Conservation (phyloP, 2,888 invertebrate genomes). For the Steinernema scapterisci region DNA sequence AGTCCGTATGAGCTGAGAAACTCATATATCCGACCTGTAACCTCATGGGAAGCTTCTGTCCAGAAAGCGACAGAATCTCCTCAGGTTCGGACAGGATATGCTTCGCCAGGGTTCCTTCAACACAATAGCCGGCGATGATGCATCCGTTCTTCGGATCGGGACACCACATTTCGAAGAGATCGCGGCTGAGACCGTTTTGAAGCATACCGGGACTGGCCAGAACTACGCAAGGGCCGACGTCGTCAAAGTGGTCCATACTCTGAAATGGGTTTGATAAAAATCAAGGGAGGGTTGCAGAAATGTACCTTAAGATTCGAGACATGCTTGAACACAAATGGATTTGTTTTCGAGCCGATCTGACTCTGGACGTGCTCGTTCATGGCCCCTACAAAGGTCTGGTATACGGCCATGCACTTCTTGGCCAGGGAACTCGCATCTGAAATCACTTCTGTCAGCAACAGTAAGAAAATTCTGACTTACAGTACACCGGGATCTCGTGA, state of each 20-base stretch:
- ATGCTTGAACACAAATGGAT: conserved; percentile 97
- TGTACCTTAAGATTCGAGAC: conserved; percentile 74
- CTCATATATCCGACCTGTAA: conserved; percentile 79
- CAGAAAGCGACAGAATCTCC: conserved; percentile 91
- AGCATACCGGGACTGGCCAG: conserved; percentile 99
- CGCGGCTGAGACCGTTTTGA: conserved; percentile 95
- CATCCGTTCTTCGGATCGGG: conserved; percentile 96
- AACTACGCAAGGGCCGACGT: conserved; percentile 98
- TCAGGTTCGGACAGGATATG: conserved; percentile 94
- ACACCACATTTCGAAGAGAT: conserved; percentile 98
- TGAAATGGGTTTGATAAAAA: conserved; percentile 70
- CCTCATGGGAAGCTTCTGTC: conserved; percentile 86
- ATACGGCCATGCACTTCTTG: conserved; percentile 99
- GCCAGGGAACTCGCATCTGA: conserved; percentile 90
- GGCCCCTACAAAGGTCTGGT: conserved; percentile 98
- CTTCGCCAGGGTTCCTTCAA: conserved; percentile 73
- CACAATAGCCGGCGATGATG: conserved; percentile 87
- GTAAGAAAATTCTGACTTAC: conserved; percentile 41
- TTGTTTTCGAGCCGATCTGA: conserved; percentile 89
- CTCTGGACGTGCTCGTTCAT: conserved; percentile 97
- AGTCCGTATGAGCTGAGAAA: conserved; percentile 98
- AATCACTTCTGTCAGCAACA: not conserved
- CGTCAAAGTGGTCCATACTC: conserved; percentile 99
- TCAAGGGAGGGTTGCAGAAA: too few relatives aligned
- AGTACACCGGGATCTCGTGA: conserved; percentile 98